Base-by-base conservation (phyloP, 2,113 vertebrate genomes). In the Podarcis muralis region DNA sequence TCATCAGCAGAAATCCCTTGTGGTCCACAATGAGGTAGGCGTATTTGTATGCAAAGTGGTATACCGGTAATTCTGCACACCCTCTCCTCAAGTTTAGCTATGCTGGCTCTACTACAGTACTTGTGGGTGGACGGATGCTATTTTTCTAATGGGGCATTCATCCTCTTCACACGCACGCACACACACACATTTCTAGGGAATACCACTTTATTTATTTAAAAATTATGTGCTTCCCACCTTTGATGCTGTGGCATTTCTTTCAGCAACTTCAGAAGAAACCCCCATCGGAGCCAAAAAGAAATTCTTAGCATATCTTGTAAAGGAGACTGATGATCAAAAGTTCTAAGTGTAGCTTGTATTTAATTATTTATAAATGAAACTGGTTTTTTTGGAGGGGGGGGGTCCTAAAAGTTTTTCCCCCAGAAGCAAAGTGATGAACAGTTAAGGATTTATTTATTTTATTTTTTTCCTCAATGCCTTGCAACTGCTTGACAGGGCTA, bases 281-380 rank as follows among this genome's bases (percentile, higher is more conserved):
- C 30, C 84, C 62, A 40, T 65, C 9, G n/a, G 59, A 78, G 59
- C 59, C 9, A 35, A 66, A 86, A 77, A 40, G 32, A 78, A 78
- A 78, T 86, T 79, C 65, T 71, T 57, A 57, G n/a, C 43, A 80
- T 35, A 27, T 57, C 23, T 72, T 80, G 12, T 71, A 65, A 69
- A 87, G 15, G 27, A 85, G 72, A 13, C 16, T 8, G 32, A 66
- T 48, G 27, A 53, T 57, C 65, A 80, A 71, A 37, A 53, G n/a
- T 66, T 80, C 40, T 80, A 23, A 80, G 65, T 25, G 13, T 37
- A 79, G 65, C 48, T 80, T 79, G 35, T 37, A 53, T 57, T 80
- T 69, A 80, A 85, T 69, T 43, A 53, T 87, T 53, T 69, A 69
- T 87, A 80, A 87, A 87, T 80, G 75, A 72, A 1, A 84, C 75